Base-by-base conservation (phyloP, 1,140 invertebrate genomes). In the Drosophila kepulauana region DNA sequence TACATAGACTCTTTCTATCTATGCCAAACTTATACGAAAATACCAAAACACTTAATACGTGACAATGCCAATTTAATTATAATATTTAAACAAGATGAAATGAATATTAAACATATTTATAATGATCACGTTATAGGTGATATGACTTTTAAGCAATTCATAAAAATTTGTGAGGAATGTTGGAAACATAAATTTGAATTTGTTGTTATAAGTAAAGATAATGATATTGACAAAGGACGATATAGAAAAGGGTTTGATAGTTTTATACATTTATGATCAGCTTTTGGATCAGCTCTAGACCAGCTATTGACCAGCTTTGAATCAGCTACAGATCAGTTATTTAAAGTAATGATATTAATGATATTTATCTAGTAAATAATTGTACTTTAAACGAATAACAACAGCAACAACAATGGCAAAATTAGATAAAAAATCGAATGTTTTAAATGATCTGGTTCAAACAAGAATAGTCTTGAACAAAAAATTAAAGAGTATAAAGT, bases 11-110 rank as follows among this genome's bases (percentile, higher is more conserved):
- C 74, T 70, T 93, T 93, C 68, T 93, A 91, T 81, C 67, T 93
- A 13, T 81, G 56, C 70, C 92, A 93, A 82, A 90, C 91, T 8
- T 93, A 93, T 70, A 70, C 82, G 7, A 72, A 73, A 16, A 92
- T 93, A 51, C 91, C 88, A 15, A 93, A 93, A 84, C 91, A 92
- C 56, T 45, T 64, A 35, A 73, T 93, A 43, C 70, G 91, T 45
- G 91, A 93, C 75, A 93, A 92, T 80, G 78, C 81, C 5, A 93
- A 93, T 71, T 81, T 93, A 15, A 64, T 93, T 16, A 70, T 92
- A 52, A 3, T 93, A 6, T 93, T 93, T 71, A 87, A 82, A 72
- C 91, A 93, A 81, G 91, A 93, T 84, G 81, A 91, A 51, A 71
- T 79, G 10, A 93, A 93, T 82, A 73, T 93, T 11, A 91, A 82